A percentile compares a stretch with the other conserved stretches of the same genome.
These are phyloP conservation scores for Gasteruption jaculator DNA, from an alignment of 2,888 invertebrate genomes.

Conservation along the genomic window DNA sequence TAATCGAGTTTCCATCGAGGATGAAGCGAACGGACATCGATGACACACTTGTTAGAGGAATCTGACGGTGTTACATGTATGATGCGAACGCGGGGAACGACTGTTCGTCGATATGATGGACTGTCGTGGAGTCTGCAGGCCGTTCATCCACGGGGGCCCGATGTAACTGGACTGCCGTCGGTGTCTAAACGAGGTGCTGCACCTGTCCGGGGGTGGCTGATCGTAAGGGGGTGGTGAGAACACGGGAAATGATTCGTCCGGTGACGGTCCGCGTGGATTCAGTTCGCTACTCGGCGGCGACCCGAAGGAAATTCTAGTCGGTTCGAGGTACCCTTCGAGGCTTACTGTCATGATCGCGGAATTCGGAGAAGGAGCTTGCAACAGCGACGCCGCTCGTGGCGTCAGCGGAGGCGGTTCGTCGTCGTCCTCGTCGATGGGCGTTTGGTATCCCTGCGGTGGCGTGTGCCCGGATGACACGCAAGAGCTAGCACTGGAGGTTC, in stretches of 20 bases:
- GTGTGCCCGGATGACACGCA: constrained; percentile 63
- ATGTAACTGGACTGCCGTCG: constrained; percentile 50
- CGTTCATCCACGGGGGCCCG: constrained; percentile 56
- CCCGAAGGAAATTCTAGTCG: constrained; percentile 75
- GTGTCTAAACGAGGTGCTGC: constrained; percentile 39
- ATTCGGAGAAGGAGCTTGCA: constrained; percentile 72
- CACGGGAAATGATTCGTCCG: constrained; percentile 80
- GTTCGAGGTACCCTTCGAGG: constrained; percentile 81
- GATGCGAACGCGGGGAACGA: constrained; percentile 75
- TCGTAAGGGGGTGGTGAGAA: constrained; percentile 77
- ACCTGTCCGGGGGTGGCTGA: constrained; percentile 33
- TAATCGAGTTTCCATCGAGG: neutral
- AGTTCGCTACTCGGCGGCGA: constrained; percentile 74
- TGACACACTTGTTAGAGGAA: too few relatives aligned
- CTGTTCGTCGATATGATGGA: constrained; percentile 76
- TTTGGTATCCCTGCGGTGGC: constrained; percentile 71
- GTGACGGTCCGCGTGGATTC: constrained; percentile 63
- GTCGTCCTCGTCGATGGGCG: constrained; percentile 68
- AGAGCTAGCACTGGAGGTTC: constrained; percentile 58
- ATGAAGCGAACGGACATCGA: too few relatives aligned
- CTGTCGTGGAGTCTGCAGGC: constrained; percentile 61
- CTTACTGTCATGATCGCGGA: constrained; percentile 82
- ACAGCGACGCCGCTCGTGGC: constrained; percentile 56
- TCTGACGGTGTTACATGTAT: constrained; percentile 72
- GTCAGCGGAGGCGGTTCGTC: constrained; percentile 52